These are phyloP conservation scores for Habroteleia sp. DNA, from an alignment of 2,888 invertebrate species.

Conservation along the genomic window DNA sequence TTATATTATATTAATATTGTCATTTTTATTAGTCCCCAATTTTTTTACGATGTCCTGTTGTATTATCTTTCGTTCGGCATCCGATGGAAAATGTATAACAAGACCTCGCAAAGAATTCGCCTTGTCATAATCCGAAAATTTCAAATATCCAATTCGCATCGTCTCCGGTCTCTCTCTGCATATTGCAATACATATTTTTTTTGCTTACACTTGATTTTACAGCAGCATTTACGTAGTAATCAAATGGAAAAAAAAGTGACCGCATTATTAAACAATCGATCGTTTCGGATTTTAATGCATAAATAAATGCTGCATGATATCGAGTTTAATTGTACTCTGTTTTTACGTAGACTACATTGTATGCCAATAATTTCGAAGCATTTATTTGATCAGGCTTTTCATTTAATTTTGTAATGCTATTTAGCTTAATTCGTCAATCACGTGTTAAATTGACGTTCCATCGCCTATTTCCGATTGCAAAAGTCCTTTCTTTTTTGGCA, in stretches of 20 bases:
- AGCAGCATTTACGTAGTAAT: constrained; percentile 17
- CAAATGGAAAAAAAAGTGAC: constrained; percentile 7
- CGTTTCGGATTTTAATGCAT: constrained; percentile 25
- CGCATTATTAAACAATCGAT: constrained; percentile 12
- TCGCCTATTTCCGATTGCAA: constrained; percentile 12
- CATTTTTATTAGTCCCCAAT: constrained; percentile 1
- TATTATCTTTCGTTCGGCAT: neutral
- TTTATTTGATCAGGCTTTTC: constrained; percentile 50
- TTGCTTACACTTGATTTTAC: constrained; percentile 8
- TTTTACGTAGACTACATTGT: constrained; percentile 35
- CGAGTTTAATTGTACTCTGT: constrained; percentile 38
- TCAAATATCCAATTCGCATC: constrained; percentile 2
- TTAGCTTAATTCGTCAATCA: constrained; percentile 51
- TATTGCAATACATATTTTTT: constrained; percentile 3
- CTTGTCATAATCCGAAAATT: constrained; percentile 1
- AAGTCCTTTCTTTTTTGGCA: constrained; percentile 3
- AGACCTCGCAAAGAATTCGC: neutral
- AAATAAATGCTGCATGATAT: constrained; percentile 31
- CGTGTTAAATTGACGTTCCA: constrained; percentile 34
- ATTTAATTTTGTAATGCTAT: constrained; percentile 54
- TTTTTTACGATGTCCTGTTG: too few species aligned
- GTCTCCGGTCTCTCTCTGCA: too few species aligned
- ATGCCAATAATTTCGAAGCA: constrained; percentile 38
- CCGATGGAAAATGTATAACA: neutral
- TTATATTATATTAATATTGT: neutral